These are phyloP conservation scores for Sphyrna mokarran DNA, from an alignment of 2,113 vertebrate species.

Conservation along the genomic window DNA sequence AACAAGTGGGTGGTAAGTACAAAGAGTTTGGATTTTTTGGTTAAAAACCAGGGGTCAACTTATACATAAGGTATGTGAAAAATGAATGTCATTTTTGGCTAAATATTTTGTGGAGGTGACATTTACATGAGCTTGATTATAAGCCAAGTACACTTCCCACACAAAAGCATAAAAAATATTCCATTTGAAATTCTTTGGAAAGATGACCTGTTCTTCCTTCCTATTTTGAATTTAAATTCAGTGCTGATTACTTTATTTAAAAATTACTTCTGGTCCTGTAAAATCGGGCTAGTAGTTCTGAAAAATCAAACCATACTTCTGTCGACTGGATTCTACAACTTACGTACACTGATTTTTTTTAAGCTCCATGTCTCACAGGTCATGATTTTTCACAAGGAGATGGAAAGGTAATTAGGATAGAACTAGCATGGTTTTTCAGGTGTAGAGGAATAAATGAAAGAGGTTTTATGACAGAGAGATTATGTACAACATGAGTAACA, in stretches of 20 bases:
- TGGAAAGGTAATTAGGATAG: background rate
- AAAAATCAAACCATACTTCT: background rate
- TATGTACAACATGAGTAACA: background rate
- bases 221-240: background rate
- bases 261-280: background rate
- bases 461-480: background rate
- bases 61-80: no score
- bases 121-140: no score
- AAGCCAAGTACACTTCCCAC: background rate
- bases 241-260: background rate
- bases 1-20: no score
- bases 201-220: background rate
- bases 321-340: background rate
- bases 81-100: no score
- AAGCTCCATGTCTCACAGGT: background rate
- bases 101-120: no score
- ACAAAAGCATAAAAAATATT: conserved; percentile 5
- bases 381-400: background rate
- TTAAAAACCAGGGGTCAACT: no score
- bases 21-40: no score
- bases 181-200: conserved; percentile 12
- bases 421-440: background rate
- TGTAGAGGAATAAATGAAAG: background rate
- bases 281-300: background rate
- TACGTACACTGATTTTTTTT: background rate